These are phyloP conservation scores for Pachyrhynchus sulphureomaculatus DNA, from an alignment of 1,140 invertebrate genomes.

Conservation along the genomic window DNA sequence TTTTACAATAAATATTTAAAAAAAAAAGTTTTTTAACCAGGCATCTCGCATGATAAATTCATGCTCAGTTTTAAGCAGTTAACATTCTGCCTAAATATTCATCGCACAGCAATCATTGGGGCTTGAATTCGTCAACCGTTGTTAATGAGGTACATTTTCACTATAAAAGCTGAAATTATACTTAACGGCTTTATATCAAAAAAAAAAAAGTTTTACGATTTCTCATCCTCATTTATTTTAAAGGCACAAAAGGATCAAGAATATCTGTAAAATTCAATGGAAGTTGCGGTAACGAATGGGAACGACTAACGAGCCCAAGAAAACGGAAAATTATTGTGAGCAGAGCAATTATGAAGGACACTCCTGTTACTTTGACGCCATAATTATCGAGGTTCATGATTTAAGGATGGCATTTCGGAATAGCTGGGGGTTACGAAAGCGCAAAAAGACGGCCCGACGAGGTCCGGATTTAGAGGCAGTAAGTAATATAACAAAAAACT, in stretches of 20 bases:
- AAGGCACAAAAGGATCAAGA: constrained; percentile 20
- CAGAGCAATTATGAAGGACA: constrained; percentile 23
- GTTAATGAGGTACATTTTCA: background rate
- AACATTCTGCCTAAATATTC: too few relatives aligned
- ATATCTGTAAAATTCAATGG: constrained; percentile 12
- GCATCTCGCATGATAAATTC: too few relatives aligned
- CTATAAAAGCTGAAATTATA: background rate
- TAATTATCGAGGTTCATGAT: constrained; percentile 19
- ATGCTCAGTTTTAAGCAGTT: too few relatives aligned
- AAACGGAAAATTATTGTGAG: constrained; percentile 27
- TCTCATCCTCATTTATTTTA: constrained; percentile 26
- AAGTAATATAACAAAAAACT: too few relatives aligned
- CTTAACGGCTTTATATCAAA: background rate
- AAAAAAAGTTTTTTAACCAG: too few relatives aligned
- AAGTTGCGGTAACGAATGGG: constrained; percentile 14
- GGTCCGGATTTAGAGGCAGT: background rate
- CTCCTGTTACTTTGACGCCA: constrained; percentile 17
- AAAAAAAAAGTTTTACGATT: constrained; percentile 14
- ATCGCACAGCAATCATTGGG: too few relatives aligned
- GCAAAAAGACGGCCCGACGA: background rate
- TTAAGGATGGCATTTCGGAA: constrained; percentile 13
- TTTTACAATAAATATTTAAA: too few relatives aligned
- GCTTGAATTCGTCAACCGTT: background rate
- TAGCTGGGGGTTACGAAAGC: background rate
- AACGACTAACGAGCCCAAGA: constrained; percentile 23